A percentile compares a stretch with the other conserved stretches of the same genome.
phyloP scores from a whole-genome alignment of 2,797 vertebrate species.

The Xenentodon cancila region DNA sequence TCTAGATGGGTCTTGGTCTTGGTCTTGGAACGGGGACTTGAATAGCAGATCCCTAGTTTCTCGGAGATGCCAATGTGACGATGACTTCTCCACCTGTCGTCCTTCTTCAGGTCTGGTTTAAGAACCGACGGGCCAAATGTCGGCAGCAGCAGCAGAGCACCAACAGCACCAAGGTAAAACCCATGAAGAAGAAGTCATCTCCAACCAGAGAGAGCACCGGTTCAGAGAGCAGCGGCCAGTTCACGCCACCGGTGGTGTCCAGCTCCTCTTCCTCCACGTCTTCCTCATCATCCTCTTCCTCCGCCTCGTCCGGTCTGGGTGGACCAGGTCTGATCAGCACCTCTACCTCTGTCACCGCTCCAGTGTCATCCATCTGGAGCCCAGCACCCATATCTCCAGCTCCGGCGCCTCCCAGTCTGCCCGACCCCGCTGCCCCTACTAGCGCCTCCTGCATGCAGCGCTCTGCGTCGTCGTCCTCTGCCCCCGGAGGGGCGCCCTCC shows the following conservation, averaged over 20 bases:
- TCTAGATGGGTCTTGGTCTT: no score
- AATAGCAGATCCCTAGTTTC: no score
- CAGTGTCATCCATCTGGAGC: slow-evolving; percentile 96
- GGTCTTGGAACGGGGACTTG: no score
- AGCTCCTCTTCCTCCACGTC: slow-evolving; percentile 89
- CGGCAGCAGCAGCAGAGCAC: slow-evolving; percentile 91
- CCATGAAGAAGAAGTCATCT: slow-evolving; percentile 93
- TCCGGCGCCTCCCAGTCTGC: slow-evolving; percentile 78
- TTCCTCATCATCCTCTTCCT: slow-evolving; percentile 80
- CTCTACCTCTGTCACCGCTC: slow-evolving; percentile 78
- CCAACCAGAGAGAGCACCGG: slow-evolving; percentile 92
- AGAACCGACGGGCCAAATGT: slow-evolving; percentile 96
- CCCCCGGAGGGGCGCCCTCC: slow-evolving; percentile 70
- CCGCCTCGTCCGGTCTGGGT: slow-evolving; percentile 54
- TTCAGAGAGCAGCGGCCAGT: slow-evolving; percentile 94
- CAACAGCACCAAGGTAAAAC: slow-evolving; percentile 86
- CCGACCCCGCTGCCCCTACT: slow-evolving; percentile 83
- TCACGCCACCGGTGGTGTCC: slow-evolving; percentile 87
- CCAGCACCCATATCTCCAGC: slow-evolving; percentile 93
- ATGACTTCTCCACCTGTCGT: no score
- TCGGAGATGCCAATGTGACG: no score
- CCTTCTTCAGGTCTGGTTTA: slow-evolving; percentile 94
- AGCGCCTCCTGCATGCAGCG: slow-evolving; percentile 95
- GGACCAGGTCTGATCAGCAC: slow-evolving; percentile 70
- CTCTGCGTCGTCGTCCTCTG: slow-evolving; percentile 76